phyloP scores from a whole-genome alignment of 2,888 invertebrate genomes.

The Drosophila austrosaltans region DNA sequence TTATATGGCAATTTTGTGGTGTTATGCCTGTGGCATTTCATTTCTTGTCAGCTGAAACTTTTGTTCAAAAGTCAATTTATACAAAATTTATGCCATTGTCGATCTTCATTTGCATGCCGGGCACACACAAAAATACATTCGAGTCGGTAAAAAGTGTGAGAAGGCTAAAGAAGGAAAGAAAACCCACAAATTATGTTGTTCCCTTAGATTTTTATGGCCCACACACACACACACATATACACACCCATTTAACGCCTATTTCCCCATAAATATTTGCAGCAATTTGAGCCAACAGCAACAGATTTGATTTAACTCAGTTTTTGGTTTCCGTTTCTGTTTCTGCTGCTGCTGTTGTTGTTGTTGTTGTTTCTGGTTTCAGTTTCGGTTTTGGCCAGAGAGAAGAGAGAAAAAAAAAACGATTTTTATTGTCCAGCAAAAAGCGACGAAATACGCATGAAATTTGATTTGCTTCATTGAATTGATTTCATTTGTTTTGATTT shows the following conservation, averaged over 20 bases:
- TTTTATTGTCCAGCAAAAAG: slow-evolving; percentile 48
- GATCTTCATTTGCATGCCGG: slow-evolving; percentile 46
- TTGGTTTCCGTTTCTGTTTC: slow-evolving; percentile 40
- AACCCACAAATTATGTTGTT: slow-evolving; percentile 45
- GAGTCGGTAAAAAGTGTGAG: background rate
- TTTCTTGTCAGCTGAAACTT: slow-evolving; percentile 24
- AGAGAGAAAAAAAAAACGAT: background rate
- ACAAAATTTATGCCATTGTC: slow-evolving; percentile 39
- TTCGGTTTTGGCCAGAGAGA: slow-evolving; percentile 43
- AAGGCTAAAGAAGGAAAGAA: background rate
- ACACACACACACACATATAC: slow-evolving; percentile 24
- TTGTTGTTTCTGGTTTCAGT: slow-evolving; percentile 29
- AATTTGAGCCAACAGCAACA: slow-evolving; percentile 41
- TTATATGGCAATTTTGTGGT: slow-evolving; percentile 5
- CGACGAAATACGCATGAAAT: slow-evolving; percentile 75
- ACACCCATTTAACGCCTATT: slow-evolving; percentile 42
- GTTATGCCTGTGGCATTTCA: slow-evolving; percentile 13
- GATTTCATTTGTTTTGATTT: slow-evolving; percentile 76
- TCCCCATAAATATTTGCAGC: slow-evolving; percentile 36
- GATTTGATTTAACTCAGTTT: slow-evolving; percentile 54
- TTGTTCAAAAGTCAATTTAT: slow-evolving; percentile 50
- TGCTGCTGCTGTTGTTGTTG: background rate
- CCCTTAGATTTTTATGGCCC: slow-evolving; percentile 53
- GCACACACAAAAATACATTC: slow-evolving; percentile 11
- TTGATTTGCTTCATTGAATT: slow-evolving; percentile 77